Base-by-base conservation (phyloP, 1,140 invertebrate genomes). In the Drosophila dunni region DNA sequence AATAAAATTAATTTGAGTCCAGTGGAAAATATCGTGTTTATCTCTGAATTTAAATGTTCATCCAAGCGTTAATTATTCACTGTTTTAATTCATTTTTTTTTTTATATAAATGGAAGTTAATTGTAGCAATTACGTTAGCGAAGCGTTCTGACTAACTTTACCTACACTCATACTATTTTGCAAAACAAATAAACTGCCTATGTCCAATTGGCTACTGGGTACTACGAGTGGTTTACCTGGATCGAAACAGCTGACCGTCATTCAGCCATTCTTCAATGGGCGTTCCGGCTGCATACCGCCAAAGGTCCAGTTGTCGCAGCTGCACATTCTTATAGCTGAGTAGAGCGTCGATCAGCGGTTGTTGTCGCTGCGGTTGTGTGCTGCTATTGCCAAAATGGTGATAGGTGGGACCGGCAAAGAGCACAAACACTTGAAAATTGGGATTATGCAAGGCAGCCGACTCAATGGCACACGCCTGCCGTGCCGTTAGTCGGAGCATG, bases 401-500 rank as follows among this genome's bases (percentile, higher is more conserved):
- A 48, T 77, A 93, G 1, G 85, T 92, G 0, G 93, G 93, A 29
- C 94, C 94, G 4, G 94, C 91, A 75, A 94, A 94, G 7, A 95
- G 69, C 6, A 96, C 78, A 75, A 94, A 94, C 1, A 96, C 92
- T 33, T 93, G 92, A 66, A 92, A 93, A 62, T 93, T 92, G 13
- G 95, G 94, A 92, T 96, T 95, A 80, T 94, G 92, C 54, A 91
- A 82, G 1, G 95, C 95, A 0, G 95, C 95, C 0, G 95, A 95
- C 92, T 96, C 95, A 2, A 96, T 94, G 2, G 95, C 94, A 77
- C 95, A 96, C 0, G 95, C 95, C 80, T 96, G 94, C n/a, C 95
- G 91, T 0, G 93, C 65, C n/a, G 92, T 94, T 24, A 95, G 73
- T 7, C 89, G 64, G 34, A 74, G 9, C 65, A 84, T 62, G n/a